These are phyloP conservation scores for Nansenia antarctica DNA, from an alignment of 2,113 vertebrate species.

Conservation along the genomic window DNA sequence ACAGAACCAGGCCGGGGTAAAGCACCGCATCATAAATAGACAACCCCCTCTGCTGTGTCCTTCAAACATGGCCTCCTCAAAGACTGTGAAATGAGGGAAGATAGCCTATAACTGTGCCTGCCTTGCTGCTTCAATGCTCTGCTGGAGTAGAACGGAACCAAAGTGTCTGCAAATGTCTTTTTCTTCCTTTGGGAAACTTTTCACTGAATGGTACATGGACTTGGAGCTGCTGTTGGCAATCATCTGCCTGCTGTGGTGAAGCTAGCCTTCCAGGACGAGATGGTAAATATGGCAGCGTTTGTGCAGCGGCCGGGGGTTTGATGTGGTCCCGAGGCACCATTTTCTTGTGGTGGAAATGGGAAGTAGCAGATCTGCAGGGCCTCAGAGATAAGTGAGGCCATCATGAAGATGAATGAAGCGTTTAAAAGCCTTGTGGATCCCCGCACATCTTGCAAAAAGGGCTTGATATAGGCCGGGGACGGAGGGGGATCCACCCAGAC, in stretches of 20 bases:
- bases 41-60: conserved; percentile 46
- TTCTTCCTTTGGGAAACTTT: conserved; percentile 45
- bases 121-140: not conserved
- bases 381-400: conserved; percentile 67
- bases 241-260: conserved; percentile 52
- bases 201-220: conserved; percentile 37
- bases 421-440: conserved; percentile 50
- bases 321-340: conserved; percentile 63
- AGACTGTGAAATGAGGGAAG: too few relatives aligned
- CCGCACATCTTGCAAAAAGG: conserved; percentile 48
- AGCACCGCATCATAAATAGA: conserved; percentile 57
- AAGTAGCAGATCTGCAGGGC: conserved; percentile 60
- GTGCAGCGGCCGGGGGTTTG: conserved; percentile 48
- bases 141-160: conserved; percentile 10
- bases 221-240: conserved; percentile 40
- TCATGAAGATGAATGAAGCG: conserved; percentile 65
- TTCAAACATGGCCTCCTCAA: conserved; percentile 52
- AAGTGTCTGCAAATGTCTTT: conserved; percentile 53
- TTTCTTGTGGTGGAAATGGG: conserved; percentile 62
- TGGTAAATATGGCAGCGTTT: conserved; percentile 61
- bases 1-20: conserved; percentile 52
- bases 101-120: not conserved
- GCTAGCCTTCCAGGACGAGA: conserved; percentile 55
- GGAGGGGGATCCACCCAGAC: not conserved
- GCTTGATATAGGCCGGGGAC: conserved; percentile 7